Percentiles rank a stretch among this genome's conserved stretches.
Evolutionary conservation across 2,888 invertebrate genomes (phyloP).

Genomic region (Tolmerus cingulatus): DNA sequence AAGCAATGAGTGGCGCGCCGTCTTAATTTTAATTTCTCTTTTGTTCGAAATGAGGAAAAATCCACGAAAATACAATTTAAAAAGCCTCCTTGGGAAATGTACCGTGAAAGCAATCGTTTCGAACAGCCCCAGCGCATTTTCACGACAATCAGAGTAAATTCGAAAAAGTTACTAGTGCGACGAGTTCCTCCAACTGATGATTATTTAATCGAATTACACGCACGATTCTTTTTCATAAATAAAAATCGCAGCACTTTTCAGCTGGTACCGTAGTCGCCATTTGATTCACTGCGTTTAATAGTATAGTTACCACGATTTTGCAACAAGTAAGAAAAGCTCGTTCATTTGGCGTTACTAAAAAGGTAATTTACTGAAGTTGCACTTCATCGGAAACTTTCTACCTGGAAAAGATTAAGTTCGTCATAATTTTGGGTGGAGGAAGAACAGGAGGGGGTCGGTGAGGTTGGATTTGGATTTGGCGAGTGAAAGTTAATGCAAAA

Average conservation of each 20-base stretch:
- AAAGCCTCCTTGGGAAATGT: not conserved
- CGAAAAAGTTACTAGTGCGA: not conserved
- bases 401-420: not conserved
- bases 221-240: not conserved
- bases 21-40: not conserved
- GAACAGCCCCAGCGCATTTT: not conserved
- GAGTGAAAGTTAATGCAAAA: slow-evolving; percentile 17
- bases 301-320: not conserved
- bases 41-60: not conserved
- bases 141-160: not conserved
- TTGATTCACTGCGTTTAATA: not conserved
- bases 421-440: not conserved
- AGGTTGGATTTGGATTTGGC: not conserved
- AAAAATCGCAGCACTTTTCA: not conserved
- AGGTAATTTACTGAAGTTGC: not conserved
- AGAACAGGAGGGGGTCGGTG: not conserved
- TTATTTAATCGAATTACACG: not conserved
- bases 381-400: slow-evolving; percentile 25
- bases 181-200: not conserved
- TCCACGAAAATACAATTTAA: not conserved
- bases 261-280: not conserved
- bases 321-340: not conserved
- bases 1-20: not conserved
- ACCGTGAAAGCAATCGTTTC: not conserved
- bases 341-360: not conserved